phyloP scores from a whole-genome alignment of 2,888 invertebrate genomes.

The Pollenia angustigena region DNA sequence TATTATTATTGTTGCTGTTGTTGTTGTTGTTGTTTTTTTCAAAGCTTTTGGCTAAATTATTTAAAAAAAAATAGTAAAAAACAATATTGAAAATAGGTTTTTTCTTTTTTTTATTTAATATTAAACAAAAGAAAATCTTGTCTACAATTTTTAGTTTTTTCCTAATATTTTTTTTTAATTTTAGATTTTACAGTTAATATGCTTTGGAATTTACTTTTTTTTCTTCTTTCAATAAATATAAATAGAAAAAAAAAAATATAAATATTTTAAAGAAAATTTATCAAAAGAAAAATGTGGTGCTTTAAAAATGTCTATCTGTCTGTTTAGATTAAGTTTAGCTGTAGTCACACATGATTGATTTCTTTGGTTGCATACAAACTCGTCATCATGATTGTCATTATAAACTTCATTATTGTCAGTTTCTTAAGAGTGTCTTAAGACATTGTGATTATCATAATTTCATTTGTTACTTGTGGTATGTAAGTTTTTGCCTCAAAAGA shows the following conservation, averaged over 20 bases:
- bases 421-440: background rate
- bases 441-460: slow-evolving; percentile 22
- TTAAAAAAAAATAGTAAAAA: slow-evolving; percentile 20
- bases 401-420: slow-evolving; percentile 1
- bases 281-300: slow-evolving; percentile 32
- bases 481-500: slow-evolving; percentile 27
- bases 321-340: slow-evolving; percentile 24
- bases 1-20: slow-evolving; percentile 12
- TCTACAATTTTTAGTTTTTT: slow-evolving; percentile 18
- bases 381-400: slow-evolving; percentile 41
- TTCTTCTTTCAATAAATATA: background rate
- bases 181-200: slow-evolving; percentile 55
- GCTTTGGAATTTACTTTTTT: slow-evolving; percentile 57
- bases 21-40: too few relatives aligned
- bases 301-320: slow-evolving; percentile 54
- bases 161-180: slow-evolving; percentile 11
- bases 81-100: background rate
- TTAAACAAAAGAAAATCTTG: slow-evolving; percentile 17
- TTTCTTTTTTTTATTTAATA: slow-evolving; percentile 2
- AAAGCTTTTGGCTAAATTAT: slow-evolving; percentile 51
- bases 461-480: slow-evolving; percentile 39
- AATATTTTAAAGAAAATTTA: background rate
- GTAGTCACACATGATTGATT: slow-evolving; percentile 71
- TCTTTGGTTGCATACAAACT: slow-evolving; percentile 31
- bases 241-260: slow-evolving; percentile 6